Conservation (phyloP, 2,797 vertebrate genomes). For the Gallinago solitaria region DNA sequence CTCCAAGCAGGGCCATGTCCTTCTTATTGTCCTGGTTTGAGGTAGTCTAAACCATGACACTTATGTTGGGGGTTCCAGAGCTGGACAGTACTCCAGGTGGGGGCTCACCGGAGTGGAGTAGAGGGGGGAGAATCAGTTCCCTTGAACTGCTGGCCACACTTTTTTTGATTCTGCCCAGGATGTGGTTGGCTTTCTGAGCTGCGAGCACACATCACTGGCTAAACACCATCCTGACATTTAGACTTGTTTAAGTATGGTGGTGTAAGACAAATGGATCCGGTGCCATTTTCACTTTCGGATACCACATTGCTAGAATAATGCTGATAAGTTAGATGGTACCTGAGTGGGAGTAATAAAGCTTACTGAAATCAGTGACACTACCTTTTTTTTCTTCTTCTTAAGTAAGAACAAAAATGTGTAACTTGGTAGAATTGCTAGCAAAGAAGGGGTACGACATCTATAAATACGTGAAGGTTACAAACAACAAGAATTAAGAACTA, state of each 20-base stretch:
- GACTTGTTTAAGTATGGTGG: background rate
- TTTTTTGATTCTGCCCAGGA: background rate
- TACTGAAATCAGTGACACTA: background rate
- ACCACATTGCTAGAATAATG: background rate
- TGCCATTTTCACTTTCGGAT: background rate
- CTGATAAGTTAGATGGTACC: background rate
- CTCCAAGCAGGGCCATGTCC: background rate
- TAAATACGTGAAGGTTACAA: background rate
- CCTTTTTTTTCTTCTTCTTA: background rate
- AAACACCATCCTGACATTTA: background rate
- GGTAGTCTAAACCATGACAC: background rate
- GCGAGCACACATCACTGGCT: fast-evolving
- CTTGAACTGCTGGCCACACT: fast-evolving
- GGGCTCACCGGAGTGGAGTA: fast-evolving
- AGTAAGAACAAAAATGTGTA: background rate
- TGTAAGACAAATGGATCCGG: background rate
- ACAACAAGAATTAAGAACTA: background rate
- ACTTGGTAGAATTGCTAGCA: background rate
- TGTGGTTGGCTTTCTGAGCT: background rate
- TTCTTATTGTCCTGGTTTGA: background rate
- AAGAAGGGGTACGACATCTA: background rate
- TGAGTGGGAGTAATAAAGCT: background rate
- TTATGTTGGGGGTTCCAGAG: fast-evolving
- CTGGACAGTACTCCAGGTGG: background rate
- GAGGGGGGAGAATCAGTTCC: background rate